Conservation (phyloP, 2,888 invertebrate genomes). For the Pantelozetes paolii region DNA sequence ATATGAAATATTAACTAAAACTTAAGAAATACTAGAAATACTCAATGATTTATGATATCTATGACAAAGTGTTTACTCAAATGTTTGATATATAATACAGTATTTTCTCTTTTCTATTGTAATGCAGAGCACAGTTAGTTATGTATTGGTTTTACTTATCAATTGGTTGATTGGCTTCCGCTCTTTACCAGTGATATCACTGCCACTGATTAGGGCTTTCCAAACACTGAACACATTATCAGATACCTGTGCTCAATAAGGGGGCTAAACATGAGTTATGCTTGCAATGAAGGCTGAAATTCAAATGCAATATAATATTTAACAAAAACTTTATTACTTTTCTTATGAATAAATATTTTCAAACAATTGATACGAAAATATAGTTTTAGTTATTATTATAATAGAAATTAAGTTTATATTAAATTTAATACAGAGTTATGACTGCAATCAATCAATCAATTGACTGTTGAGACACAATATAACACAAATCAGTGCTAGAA, state of each 20-base stretch:
- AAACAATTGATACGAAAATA: no score
- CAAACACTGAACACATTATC: no score
- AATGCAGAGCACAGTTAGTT: background rate
- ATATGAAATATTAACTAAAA: background rate
- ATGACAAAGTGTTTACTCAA: background rate
- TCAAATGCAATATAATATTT: no score
- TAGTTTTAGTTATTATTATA: no score
- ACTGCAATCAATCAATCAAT: constrained; percentile 15
- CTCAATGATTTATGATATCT: constrained; percentile 5
- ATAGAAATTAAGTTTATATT: background rate
- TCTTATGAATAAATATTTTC: no score
- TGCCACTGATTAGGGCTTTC: no score
- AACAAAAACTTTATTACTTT: no score
- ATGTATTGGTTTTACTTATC: constrained; percentile 4
- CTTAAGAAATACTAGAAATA: background rate
- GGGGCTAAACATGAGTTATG: no score
- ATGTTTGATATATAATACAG: background rate
- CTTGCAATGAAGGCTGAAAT: no score
- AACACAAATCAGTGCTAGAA: background rate
- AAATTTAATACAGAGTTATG: background rate
- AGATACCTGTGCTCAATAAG: no score
- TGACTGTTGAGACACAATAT: constrained; percentile 6
- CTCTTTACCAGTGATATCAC: background rate
- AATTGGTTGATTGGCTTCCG: constrained; percentile 15
- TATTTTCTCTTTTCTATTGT: background rate